Conservation (phyloP, 2,113 vertebrate species). For the Anser cygnoides region DNA sequence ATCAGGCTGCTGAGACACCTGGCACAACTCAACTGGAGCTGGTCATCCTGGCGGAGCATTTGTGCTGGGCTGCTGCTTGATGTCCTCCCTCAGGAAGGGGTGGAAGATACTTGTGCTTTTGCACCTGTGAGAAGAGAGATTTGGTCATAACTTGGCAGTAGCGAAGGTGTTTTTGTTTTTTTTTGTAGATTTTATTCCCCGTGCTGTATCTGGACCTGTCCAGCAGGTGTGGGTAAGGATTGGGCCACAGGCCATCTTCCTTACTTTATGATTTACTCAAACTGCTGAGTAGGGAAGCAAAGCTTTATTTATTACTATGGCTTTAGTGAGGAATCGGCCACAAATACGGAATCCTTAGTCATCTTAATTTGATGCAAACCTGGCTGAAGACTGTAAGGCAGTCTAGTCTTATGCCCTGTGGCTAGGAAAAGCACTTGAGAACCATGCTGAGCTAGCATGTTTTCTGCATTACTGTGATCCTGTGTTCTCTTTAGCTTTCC, state of each 20-base stretch:
- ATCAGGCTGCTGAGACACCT: neutral
- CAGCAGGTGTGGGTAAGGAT: neutral
- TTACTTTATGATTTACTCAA: neutral
- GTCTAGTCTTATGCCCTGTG: neutral
- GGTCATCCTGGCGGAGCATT: neutral
- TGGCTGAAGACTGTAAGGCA: neutral
- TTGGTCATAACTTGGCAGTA: neutral
- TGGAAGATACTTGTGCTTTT: neutral
- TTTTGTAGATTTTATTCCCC: neutral
- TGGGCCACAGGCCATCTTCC: neutral
- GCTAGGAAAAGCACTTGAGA: neutral
- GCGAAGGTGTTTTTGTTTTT: neutral
- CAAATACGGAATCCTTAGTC: neutral
- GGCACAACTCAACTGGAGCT: neutral
- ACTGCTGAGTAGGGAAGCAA: neutral
- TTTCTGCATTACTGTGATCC: neutral
- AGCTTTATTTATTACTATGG: neutral
- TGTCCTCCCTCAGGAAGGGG: neutral
- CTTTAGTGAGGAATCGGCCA: neutral
- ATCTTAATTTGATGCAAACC: neutral
- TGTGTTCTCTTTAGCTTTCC: neutral
- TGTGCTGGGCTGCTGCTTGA: neutral
- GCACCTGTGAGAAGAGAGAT: neutral
- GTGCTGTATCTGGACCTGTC: neutral
- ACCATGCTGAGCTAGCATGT: neutral